Percentiles rank a stretch among this genome's conserved stretches.
Conservation (phyloP, 2,113 vertebrate species). For the Ailurus styani region DNA sequence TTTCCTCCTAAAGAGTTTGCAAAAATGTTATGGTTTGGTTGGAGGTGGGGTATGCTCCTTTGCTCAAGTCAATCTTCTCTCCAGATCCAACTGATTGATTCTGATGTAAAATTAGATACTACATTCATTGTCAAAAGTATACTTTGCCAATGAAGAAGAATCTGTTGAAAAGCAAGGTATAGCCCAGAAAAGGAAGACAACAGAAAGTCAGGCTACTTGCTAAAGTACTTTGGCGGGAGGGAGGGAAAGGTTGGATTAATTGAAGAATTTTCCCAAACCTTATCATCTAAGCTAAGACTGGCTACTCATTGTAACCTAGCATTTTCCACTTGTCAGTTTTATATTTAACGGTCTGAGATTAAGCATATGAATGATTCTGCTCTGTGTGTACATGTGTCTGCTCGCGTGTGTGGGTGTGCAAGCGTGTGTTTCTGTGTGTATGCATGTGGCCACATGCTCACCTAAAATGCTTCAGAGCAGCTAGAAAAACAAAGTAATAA, state of each 20-base stretch:
- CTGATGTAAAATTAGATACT: background rate
- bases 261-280: background rate
- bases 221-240: background rate
- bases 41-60: background rate
- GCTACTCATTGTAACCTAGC: background rate
- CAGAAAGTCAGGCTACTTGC: background rate
- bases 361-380: background rate
- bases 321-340: background rate
- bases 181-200: background rate
- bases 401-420: no score
- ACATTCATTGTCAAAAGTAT: background rate
- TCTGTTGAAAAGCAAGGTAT: background rate
- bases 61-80: background rate
- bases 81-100: background rate
- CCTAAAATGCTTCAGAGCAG: background rate
- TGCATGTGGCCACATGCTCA: no score
- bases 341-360: background rate
- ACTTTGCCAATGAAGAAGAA: background rate
- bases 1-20: background rate
- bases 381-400: background rate
- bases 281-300: background rate
- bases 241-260: background rate
- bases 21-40: background rate
- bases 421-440: background rate
- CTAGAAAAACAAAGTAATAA: background rate